phyloP scores from a whole-genome alignment of 2,888 invertebrate species.

The Macrosiphum euphorbiae region DNA sequence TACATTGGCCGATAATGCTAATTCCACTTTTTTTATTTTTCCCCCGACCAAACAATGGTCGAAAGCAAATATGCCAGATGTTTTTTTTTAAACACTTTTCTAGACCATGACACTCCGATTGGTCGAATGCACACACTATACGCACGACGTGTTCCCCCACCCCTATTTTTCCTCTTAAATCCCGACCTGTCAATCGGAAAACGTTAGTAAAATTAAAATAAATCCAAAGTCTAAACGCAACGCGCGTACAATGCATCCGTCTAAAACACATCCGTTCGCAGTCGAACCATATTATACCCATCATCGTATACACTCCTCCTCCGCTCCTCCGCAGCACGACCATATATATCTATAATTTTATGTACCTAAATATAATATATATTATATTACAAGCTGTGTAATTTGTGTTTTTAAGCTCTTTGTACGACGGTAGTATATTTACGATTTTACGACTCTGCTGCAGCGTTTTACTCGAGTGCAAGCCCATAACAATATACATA shows the following conservation, averaged over 20 bases:
- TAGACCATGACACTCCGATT: not conserved
- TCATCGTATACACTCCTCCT: not conserved
- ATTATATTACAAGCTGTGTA: not conserved
- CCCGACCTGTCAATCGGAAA: constrained; percentile 45
- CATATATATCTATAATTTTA: too few species aligned
- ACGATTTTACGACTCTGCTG: not conserved
- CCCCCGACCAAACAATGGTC: constrained; percentile 39
- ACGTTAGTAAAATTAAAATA: constrained; percentile 55
- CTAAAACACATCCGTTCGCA: constrained; percentile 35
- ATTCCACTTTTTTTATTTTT: not conserved
- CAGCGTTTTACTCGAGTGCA: not conserved
- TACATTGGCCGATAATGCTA: constrained; percentile 55
- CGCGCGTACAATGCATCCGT: not conserved
- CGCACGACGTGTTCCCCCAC: not conserved
- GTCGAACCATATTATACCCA: not conserved
- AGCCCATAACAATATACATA: not conserved
- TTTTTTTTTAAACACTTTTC: constrained; percentile 26
- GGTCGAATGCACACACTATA: constrained; percentile 16
- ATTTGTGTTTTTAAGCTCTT: constrained; percentile 29
- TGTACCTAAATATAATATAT: too few species aligned
- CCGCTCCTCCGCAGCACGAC: not conserved
- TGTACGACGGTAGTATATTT: not conserved
- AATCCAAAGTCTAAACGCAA: not conserved
- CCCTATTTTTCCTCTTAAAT: not conserved
- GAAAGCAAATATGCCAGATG: constrained; percentile 41